Evolutionary conservation across 1,140 invertebrate genomes (phyloP), one percentile per base, ranked within the genome.

Genomic region (Triops longicaudatus): DNA sequence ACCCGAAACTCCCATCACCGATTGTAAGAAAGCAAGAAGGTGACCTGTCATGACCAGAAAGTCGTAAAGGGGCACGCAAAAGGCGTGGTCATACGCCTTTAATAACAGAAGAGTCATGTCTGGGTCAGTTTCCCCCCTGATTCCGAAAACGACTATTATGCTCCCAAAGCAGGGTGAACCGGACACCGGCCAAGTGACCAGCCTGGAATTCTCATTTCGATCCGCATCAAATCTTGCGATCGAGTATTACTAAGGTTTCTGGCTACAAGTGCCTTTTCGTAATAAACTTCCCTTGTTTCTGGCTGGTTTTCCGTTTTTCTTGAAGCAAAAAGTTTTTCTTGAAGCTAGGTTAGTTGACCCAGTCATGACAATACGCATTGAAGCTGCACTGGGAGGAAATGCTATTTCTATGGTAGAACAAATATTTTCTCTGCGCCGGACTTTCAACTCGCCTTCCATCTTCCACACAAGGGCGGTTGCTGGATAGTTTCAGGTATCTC

Each of bases 31-130:
- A 37, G 31, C 31, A 2, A 22, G 50, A n/a, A 63, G 50, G 50
- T 63, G 50, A 63, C 50, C 50, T 63, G 50, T 63, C 50, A 63
- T 63, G n/a, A 63, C 50, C 50, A 63, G 50, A 17, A 63, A 63
- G 50, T 22, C 50, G 7, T 22, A 22, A 63, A 63, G 22, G 50
- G 50, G 43, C 43, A 44, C 43, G 43, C 43, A 44, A 44, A 44
- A 44, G 43, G 50, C 50, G 50, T 17, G 50, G 50, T 63, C 50
- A 22, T 63, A 10, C 50, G 50, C 31, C 7, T 63, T 63, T 63
- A 63, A 63, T 63, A 63, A n/a, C 50, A 63, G 22, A 17, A n/a
- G 50, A 63, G 50, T 63, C 50, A 63, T 63, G 50, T 63, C 50
- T 10, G 50, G 50, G 50, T 22, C 50, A 63, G 14, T 22, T 22